A percentile compares a stretch with the other conserved stretches of the same genome.
Conservation (phyloP, 1,140 invertebrate genomes). For the Chironomus striatipennis region DNA sequence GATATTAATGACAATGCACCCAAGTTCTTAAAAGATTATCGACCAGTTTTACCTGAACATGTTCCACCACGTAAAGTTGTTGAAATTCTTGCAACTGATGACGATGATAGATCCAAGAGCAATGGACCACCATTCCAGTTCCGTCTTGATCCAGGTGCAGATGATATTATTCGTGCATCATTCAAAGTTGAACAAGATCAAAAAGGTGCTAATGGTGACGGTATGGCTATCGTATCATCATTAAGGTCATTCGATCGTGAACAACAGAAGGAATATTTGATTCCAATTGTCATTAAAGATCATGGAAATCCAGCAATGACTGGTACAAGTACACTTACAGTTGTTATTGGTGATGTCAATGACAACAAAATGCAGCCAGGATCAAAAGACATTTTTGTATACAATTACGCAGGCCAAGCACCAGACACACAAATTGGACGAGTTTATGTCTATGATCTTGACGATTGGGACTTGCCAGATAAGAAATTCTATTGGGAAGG, state of each 20-base stretch:
- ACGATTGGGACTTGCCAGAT: conserved; percentile 95
- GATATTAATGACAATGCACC: conserved; percentile 96
- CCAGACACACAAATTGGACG: conserved; percentile 88
- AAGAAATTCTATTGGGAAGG: conserved; percentile 94
- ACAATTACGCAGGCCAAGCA: conserved; percentile 89
- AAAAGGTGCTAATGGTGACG: conserved; percentile 90
- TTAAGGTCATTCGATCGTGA: conserved; percentile 88
- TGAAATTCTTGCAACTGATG: conserved; percentile 89
- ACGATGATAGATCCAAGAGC: conserved; percentile 86
- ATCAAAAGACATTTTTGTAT: conserved; percentile 92
- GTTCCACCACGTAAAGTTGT: conserved; percentile 80
- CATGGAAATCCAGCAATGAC: conserved; percentile 83
- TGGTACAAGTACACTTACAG: conserved; percentile 87
- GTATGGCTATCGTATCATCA: conserved; percentile 88
- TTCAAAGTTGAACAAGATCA: conserved; percentile 93
- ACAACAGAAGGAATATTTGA: conserved; percentile 88
- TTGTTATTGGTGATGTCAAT: conserved; percentile 92
- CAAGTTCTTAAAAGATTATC: conserved; percentile 83
- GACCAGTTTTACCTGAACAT: conserved; percentile 86
- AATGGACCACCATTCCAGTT: conserved; percentile 94
- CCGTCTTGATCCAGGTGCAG: conserved; percentile 81
- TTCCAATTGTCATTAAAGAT: conserved; percentile 90
- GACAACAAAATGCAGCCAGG: conserved; percentile 97
- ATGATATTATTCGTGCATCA: conserved; percentile 82
- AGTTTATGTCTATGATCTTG: conserved; percentile 92